Base-by-base conservation (phyloP, 2,888 invertebrate genomes). In the Cinara cedri region DNA sequence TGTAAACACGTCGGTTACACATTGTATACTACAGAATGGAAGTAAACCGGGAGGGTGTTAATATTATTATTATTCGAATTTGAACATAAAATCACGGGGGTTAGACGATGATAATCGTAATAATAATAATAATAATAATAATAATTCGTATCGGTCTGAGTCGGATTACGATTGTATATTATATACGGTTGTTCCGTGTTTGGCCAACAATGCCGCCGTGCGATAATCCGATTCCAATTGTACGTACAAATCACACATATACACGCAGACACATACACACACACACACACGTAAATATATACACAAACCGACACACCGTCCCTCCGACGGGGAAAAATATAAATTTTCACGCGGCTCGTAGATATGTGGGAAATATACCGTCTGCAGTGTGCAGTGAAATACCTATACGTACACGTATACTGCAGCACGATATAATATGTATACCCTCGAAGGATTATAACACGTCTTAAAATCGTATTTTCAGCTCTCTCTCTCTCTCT, bases 201-300 rank as follows among this genome's bases (percentile, higher is more conserved):
- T 66, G 75, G 76, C 65, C 66, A 49, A 76, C 76, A 76, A 76
- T 76, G 66, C 46, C 66, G 57, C 3, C 76, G 26, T 16, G 55
- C 76, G 42, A 57, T 76, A 57, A 68, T 76, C 76, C 76, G 66
- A 76, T 76, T 76, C 19, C 75, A 65, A 74, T 65, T 65, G 75
- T 75, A 75, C 65, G 51, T 75, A 65, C 75, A 75, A 63, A 75
- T 75, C 63, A 55, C 72, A 44, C 24, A 9, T 16, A 13, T 16
- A 44, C 44, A 44, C 24, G 9, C 24, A 13, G 16, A 44, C 44
- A 24, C 55, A 44, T 21, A 16, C 21, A 55, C 44, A 21, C 55
- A 44, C 42, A 42, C 54, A 42, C 55, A 24, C 24, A 13, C 24
- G 9, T 24, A 3, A 13, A 1, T 1, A 55, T 34, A n/a, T 11